Base-by-base conservation (phyloP, 30 jellyfish, hydroid and myxozoan genomes). In the Aurelia coerulea region DNA sequence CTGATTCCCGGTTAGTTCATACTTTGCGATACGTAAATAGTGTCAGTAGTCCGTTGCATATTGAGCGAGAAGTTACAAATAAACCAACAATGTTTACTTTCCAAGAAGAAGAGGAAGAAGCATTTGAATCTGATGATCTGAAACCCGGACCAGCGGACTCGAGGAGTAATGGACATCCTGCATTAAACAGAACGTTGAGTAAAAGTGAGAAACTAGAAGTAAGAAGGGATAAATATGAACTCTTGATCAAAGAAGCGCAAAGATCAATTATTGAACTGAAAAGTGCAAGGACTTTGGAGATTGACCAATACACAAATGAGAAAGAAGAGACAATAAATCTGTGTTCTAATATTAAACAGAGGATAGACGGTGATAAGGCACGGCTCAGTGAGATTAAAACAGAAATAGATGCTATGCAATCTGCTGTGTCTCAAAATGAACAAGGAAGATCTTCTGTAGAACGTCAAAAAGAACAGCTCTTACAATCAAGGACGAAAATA, bases 401-500 rank as follows among this genome's bases (percentile, higher is more conserved):
- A 9, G 97, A 88, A 78, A 33, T 53, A 35, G 70, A 70, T 37
- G 39, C 34, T 1, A 41, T 8, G 54, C 18, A 15, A 14, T 10
- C 16, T 1, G 56, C 17, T 34, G 32, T n/a, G 14, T 23, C 34
- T 17, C 33, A 14, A 41, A 17, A 3, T 10, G 79, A 10, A 64
- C 62, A 18, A 9, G 62, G 51, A 15, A 23, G n/a, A 2, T 12
- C 15, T 42, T 5, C 46, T 14, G 88, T 68, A 9, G 87, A 77
- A 32, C 16, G 32, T 10, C 87, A 85, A 75, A 78, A 82, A 76
- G 62, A 75, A 37, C 83, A 67, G 77, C 90, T 88, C 9, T 50
- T 84, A 23, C 90, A 83, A 13, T 88, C 98, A 31, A 88, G 94
- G 50, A 65, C 70, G 34, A 81, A 88, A 72, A 78, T 94, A 5